A percentile compares a stretch with the other conserved stretches of the same genome.
Conservation (phyloP, 1,140 invertebrate genomes). For the Drosophila persimilis region DNA sequence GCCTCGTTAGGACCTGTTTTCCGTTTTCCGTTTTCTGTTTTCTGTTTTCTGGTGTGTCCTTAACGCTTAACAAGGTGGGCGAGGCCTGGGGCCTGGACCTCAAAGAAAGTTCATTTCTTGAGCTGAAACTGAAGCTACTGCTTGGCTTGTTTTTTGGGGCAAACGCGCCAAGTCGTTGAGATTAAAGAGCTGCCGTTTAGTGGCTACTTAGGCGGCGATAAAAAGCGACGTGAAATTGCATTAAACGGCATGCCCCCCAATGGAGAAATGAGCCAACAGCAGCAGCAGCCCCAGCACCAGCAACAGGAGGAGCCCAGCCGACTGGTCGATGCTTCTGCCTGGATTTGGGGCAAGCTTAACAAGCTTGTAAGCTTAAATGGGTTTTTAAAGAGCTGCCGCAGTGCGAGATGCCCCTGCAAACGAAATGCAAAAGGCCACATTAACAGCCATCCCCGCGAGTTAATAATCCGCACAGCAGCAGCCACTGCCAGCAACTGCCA, state of each 20-base stretch:
- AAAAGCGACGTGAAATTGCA: slow-evolving; percentile 78
- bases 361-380: slow-evolving; percentile 79
- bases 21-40: slow-evolving; percentile 8
- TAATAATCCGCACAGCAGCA: slow-evolving; percentile 63
- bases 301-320: neutral
- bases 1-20: slow-evolving; percentile 42
- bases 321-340: slow-evolving; percentile 5
- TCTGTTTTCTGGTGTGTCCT: slow-evolving; percentile 52
- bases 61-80: slow-evolving; percentile 78
- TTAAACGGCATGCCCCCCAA: slow-evolving; percentile 60
- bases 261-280: slow-evolving; percentile 29
- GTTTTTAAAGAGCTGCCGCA: slow-evolving; percentile 76
- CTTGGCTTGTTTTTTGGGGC: slow-evolving; percentile 10
- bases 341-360: slow-evolving; percentile 79
- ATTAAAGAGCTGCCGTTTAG: slow-evolving; percentile 82
- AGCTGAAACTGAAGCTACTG: slow-evolving; percentile 17
- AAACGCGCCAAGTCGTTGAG: slow-evolving; percentile 69
- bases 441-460: slow-evolving; percentile 35
- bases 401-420: neutral
- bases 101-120: slow-evolving; percentile 60
- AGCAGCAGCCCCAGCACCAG: slow-evolving; percentile 1
- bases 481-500: slow-evolving; percentile 5
- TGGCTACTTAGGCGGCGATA: slow-evolving; percentile 78
- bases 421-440: slow-evolving; percentile 40
- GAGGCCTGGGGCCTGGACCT: slow-evolving; percentile 32